These are phyloP conservation scores for Falco peregrinus DNA, from an alignment of 2,797 vertebrate genomes.

Conservation along the genomic window DNA sequence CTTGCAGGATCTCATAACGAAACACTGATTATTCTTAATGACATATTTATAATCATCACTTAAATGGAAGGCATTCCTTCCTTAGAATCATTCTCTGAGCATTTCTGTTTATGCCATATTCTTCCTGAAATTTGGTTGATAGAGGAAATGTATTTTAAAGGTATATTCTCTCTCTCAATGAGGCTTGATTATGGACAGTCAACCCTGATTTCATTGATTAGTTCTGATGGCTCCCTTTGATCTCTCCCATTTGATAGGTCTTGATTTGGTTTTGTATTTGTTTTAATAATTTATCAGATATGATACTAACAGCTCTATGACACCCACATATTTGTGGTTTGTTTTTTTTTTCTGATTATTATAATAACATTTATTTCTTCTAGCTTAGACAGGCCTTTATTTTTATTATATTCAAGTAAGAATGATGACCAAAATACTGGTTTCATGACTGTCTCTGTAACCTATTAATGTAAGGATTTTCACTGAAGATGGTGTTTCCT, in stretches of 20 bases:
- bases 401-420: not conserved
- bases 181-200: not conserved
- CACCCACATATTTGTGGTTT: not conserved
- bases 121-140: not conserved
- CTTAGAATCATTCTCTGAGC: not conserved
- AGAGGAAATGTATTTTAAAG: not conserved
- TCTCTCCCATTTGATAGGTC: not conserved
- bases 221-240: not conserved
- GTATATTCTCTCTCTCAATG: not conserved
- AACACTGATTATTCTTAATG: not conserved
- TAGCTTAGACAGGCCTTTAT: not conserved
- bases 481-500: not conserved
- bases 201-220: not conserved
- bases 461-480: not conserved
- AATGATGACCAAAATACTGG: not conserved
- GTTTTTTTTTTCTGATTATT: not conserved
- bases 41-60: not conserved
- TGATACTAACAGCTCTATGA: not conserved
- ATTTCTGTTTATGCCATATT: not conserved
- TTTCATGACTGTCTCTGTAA: not conserved
- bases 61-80: not conserved
- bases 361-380: not conserved
- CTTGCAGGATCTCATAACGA: not conserved
- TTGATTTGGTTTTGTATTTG: not conserved
- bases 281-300: not conserved